Evolutionary conservation across 1,140 invertebrate species (phyloP), one percentile per base, ranked within the genome.

Genomic region (Papilio helenus): DNA sequence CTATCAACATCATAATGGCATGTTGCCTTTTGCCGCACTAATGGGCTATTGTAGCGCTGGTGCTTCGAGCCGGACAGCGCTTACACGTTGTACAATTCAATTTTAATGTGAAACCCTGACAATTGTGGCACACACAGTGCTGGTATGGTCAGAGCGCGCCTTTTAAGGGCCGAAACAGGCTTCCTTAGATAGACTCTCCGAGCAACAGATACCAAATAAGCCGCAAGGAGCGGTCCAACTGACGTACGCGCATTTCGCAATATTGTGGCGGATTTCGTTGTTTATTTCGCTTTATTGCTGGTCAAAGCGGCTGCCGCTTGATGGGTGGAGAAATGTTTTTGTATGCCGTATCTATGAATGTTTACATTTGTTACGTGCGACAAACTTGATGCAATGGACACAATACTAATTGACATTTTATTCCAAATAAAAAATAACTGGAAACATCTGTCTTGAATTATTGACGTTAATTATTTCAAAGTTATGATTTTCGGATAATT

Each of bases 181-280:
- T 83, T 82, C 87, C 87, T 81, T 89, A 87, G 79, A 80, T 83
- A 85, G 82, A 72, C 55, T 83, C 80, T 49, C 71, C 61, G 87
- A 84, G 88, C 85, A 86, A 83, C 78, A 79, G 79, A 72, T 85
- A 86, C 89, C 89, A 89, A 89, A 90, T 88, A 85, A 76, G 88
- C 82, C 20, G 82, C 81, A 80, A 86, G 83, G 83, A 84, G 83
- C 85, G 81, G 86, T 85, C 86, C 83, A 85, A 83, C 76, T 86
- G 83, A 86, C 84, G 82, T 85, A 81, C 79, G 83, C 80, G 84
- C 42, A 58, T 84, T 85, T 86, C 81, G 82, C 83, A 87, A 84
- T 81, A 72, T 68, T 46, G 55, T 49, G 29, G 72, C 72, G 18
- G 72, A 73, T 73, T 44, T 71, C 76, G 81, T 85, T 80, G 79